These are phyloP conservation scores for Heteronetta atricapilla DNA, from an alignment of 2,113 vertebrate species.

Conservation along the genomic window DNA sequence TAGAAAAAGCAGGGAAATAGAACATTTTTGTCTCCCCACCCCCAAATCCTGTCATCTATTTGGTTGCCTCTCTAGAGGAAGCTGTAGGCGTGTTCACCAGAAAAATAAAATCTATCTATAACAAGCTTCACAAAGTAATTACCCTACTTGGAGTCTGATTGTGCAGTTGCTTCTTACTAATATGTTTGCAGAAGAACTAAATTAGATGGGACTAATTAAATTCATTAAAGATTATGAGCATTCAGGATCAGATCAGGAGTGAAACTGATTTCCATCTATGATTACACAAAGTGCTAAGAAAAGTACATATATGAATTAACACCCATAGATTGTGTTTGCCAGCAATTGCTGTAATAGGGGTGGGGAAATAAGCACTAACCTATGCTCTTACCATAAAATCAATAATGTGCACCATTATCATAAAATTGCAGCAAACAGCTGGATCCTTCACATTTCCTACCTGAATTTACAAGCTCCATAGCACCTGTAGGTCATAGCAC, in stretches of 20 bases:
- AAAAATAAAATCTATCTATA: neutral
- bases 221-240: neutral
- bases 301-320: neutral
- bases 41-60: neutral
- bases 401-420: neutral
- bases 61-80: neutral
- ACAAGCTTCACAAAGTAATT: neutral
- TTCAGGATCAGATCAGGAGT: neutral
- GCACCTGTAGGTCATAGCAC: fast-evolving
- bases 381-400: neutral
- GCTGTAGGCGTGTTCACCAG: neutral
- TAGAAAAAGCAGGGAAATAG: neutral
- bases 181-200: neutral
- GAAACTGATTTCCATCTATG: neutral
- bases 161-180: neutral
- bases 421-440: neutral
- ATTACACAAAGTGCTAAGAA: neutral
- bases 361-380: neutral
- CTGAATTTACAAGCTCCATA: neutral
- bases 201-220: neutral
- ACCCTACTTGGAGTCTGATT: neutral
- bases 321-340: neutral
- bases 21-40: neutral
- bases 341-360: neutral
- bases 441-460: neutral